Base-by-base conservation (phyloP, 1,140 invertebrate species). In the Temnothorax longispinosus region DNA sequence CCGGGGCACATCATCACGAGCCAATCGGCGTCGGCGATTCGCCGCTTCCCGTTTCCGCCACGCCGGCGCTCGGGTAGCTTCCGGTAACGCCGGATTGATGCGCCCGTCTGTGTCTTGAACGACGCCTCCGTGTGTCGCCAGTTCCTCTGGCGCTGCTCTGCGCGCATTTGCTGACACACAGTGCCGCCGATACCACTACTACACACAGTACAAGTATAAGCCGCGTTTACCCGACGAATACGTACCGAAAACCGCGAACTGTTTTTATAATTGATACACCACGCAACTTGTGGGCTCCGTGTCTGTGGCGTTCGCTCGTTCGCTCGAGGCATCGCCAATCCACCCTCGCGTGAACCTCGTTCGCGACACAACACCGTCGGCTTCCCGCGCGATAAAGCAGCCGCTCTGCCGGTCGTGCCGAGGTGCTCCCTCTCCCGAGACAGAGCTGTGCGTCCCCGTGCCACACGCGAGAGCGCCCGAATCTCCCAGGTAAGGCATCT, bases 81-180 rank as follows among this genome's bases (percentile, higher is more conserved):
- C 74, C 74, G 54, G 74, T 41, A 10, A 13, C 5, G n/a, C 0
- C n/a, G n/a, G 8, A 76, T 4, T 5, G 21, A 41, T 32, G 13
- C 8, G 52, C 35, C n/a, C 21, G 13, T 78, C 76, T 78, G n/a
- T 21, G 18, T 78, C 10, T 27, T 0, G 3, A 35, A 35, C 3
- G 58, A 35, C 58, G 44, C 27, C 11, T 47, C 27, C 76, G 72
- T 21, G 27, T n/a, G n/a, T 50, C 62, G 58, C 58, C 41, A 21
- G 60, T 67, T 67, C 76, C 58, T 65, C 65, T 69, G 21, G 44
- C 86, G 81, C 91, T 93, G 87, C 65, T 50, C 65, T 69, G 65
- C 65, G 65, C 65, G 65, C 92, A 93, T 93, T 92, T 93, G 92
- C 92, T 93, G 92, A 92, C 91, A 92, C 91, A 93, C 88, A 91